A percentile compares a stretch with the other conserved stretches of the same genome.
phyloP scores from a whole-genome alignment of 2,797 vertebrate species.

The Trachops cirrhosus region DNA sequence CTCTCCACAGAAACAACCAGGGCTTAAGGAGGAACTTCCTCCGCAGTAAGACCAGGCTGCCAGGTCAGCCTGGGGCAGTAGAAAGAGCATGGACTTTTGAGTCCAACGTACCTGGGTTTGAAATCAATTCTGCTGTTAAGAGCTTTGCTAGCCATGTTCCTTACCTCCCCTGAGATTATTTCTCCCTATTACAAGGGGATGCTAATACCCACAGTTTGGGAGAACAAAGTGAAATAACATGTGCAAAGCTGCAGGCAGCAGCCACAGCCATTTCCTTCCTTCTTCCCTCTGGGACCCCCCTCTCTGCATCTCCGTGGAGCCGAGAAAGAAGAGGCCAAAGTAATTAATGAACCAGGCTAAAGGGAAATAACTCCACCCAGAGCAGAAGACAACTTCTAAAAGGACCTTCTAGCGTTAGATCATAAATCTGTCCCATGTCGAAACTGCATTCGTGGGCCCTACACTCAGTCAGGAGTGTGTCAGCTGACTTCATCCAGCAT shows the following conservation, averaged over 20 bases:
- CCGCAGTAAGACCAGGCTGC: not conserved
- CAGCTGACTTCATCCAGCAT: not conserved
- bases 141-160: not conserved
- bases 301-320: not conserved
- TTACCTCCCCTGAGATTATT: not conserved
- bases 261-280: not conserved
- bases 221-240: not conserved
- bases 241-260: not conserved
- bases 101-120: not conserved
- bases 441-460: not conserved
- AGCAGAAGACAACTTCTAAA: slow-evolving; percentile 40
- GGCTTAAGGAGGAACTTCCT: not conserved
- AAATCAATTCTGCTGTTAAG: not conserved
- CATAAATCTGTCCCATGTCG: not conserved
- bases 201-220: not conserved
- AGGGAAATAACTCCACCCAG: not conserved
- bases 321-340: not conserved
- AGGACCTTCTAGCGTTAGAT: not conserved
- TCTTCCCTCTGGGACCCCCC: not conserved
- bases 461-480: not conserved
- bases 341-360: not conserved
- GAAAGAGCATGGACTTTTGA: not conserved
- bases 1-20: not conserved
- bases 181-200: not conserved
- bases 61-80: not conserved